These are phyloP conservation scores for Sylvia atricapilla DNA, from an alignment of 2,113 vertebrate species.

Conservation along the genomic window DNA sequence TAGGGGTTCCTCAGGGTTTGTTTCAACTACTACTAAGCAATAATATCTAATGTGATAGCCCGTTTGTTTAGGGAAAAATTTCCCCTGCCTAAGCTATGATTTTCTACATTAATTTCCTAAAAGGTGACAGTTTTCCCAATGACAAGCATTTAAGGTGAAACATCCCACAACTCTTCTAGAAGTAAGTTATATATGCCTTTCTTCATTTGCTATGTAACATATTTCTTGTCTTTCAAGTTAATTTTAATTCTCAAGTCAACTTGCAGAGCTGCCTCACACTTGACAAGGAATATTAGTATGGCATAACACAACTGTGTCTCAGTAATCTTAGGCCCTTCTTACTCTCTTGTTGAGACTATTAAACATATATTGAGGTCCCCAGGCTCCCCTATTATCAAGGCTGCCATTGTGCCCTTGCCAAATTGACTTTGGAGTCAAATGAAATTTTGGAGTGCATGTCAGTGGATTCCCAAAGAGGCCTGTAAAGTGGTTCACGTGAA, in stretches of 20 bases:
- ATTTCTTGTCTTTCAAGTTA: slow-evolving; percentile 1
- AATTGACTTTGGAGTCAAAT: background rate
- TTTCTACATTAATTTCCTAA: slow-evolving; percentile 24
- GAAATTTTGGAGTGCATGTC: background rate
- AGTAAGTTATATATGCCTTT: background rate
- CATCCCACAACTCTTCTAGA: background rate
- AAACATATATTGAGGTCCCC: background rate
- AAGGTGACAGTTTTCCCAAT: background rate
- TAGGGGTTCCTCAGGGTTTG: background rate
- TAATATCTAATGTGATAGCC: background rate
- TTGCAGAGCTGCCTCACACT: background rate
- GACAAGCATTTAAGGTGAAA: slow-evolving; percentile 1
- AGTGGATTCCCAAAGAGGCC: background rate
- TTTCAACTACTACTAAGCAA: background rate
- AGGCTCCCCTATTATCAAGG: background rate
- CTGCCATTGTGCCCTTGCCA: background rate
- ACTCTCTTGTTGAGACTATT: background rate
- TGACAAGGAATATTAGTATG: background rate
- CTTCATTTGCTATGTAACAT: background rate
- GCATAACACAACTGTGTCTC: background rate
- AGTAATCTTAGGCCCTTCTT: background rate
- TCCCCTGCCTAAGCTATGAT: background rate
- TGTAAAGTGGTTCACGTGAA: background rate
- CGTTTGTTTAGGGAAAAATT: background rate
- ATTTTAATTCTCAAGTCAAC: slow-evolving; percentile 6